A percentile compares a stretch with the other conserved stretches of the same genome.
phyloP scores from a whole-genome alignment of 2,888 invertebrate species.

The Mesodorylaimus sp. region DNA sequence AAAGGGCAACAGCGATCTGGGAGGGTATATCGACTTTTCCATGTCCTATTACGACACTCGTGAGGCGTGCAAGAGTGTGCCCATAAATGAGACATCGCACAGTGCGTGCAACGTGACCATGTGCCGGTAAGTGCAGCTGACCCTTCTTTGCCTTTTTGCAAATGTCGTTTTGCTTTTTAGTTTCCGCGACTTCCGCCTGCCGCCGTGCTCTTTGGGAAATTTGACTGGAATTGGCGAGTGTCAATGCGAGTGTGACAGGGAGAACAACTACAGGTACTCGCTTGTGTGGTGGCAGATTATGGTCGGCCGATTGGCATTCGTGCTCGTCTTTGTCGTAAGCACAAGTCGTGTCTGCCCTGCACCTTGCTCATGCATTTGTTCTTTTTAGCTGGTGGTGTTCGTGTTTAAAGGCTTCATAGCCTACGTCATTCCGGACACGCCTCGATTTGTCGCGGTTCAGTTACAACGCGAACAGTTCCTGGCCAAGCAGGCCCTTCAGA shows the following conservation, averaged over 20 bases:
- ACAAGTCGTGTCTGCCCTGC: no score
- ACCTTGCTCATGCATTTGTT: no score
- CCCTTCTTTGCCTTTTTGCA: no score
- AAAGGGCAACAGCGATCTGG: slow-evolving; percentile 45
- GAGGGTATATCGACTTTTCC: slow-evolving; percentile 61
- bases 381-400: slow-evolving; percentile 65
- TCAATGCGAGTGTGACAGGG: slow-evolving; percentile 14
- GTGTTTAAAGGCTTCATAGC: slow-evolving; percentile 68
- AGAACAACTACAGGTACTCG: slow-evolving; percentile 40
- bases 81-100: no score
- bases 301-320: slow-evolving; percentile 69
- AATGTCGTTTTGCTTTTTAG: no score
- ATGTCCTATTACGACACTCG: slow-evolving; percentile 23
- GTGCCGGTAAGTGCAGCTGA: no score
- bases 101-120: no score
- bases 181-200: no score
- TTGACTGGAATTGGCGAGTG: no score
- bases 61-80: not conserved
- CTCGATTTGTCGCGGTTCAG: slow-evolving; percentile 58
- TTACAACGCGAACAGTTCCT: slow-evolving; percentile 36
- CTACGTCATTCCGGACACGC: slow-evolving; percentile 85
- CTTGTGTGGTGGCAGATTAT: slow-evolving; percentile 80
- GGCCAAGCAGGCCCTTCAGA: slow-evolving; percentile 8
- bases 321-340: slow-evolving; percentile 72
- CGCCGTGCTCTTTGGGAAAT: no score